These are phyloP conservation scores for Irena cyanogastra DNA, from an alignment of 2,113 vertebrate species.

Conservation along the genomic window DNA sequence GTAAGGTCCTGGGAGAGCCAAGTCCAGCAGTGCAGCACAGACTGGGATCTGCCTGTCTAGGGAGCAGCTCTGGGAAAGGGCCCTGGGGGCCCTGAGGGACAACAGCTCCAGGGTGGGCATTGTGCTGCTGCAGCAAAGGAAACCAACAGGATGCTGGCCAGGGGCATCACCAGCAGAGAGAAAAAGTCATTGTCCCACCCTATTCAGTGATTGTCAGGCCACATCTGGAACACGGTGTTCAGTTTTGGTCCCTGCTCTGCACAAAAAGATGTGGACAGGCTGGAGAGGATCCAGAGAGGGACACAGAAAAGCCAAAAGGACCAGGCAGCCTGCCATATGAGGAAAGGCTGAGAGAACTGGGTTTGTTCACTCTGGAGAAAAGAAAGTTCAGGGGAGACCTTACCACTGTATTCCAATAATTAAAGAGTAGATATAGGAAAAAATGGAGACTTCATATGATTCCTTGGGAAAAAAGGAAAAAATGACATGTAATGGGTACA, in stretches of 20 bases:
- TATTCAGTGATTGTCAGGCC: not conserved
- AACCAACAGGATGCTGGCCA: not conserved
- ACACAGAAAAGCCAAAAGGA: not conserved
- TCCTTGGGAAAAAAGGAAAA: not conserved
- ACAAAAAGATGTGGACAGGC: not conserved
- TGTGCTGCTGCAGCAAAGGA: not conserved
- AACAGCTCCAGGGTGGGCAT: not conserved
- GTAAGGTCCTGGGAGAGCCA: not conserved
- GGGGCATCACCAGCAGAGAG: not conserved
- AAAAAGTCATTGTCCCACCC: not conserved
- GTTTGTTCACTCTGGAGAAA: not conserved
- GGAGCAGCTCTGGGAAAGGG: not conserved
- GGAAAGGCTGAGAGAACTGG: not conserved
- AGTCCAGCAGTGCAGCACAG: not conserved
- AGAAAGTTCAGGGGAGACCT: not conserved
- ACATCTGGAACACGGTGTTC: not conserved
- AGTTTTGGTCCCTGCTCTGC: not conserved
- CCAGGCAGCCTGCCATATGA: not conserved
- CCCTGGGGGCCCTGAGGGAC: not conserved
- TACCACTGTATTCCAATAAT: not conserved
- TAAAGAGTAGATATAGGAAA: not conserved
- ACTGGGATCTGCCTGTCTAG: not conserved
- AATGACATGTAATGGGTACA: not conserved
- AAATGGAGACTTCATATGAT: not conserved
- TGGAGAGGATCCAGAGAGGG: not conserved